phyloP scores from a whole-genome alignment of 2,888 invertebrate genomes.

The Trissolcus brochymenae region DNA sequence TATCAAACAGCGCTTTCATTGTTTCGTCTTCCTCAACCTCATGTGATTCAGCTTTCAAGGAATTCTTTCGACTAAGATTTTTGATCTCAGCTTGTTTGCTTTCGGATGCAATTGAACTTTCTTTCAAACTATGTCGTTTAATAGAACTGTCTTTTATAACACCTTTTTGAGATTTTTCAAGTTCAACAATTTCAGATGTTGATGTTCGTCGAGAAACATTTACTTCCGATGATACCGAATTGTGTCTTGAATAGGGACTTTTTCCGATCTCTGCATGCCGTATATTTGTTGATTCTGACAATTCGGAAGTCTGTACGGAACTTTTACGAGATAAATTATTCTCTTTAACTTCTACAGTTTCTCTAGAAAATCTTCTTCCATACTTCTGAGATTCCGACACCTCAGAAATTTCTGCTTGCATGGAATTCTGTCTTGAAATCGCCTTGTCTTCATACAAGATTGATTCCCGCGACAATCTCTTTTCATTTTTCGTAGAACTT shows the following conservation, averaged over 20 bases:
- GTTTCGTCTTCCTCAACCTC: conserved; percentile 80
- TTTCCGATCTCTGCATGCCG: conserved; percentile 54
- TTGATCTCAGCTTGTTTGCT: conserved; percentile 35
- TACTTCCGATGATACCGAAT: conserved; percentile 36
- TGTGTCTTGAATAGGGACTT: conserved; percentile 52
- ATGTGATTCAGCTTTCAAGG: conserved; percentile 61
- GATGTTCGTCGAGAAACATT: conserved; percentile 53
- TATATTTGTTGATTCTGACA: conserved; percentile 9
- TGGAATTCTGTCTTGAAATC: conserved; percentile 53
- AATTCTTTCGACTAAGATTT: conserved; percentile 55
- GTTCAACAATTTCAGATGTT: conserved; percentile 47
- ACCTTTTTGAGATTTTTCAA: conserved; percentile 58
- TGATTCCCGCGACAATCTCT: conserved; percentile 38
- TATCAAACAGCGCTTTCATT: conserved; percentile 81
- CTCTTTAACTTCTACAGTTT: conserved; percentile 33
- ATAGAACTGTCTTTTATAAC: conserved; percentile 54
- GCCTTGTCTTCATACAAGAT: conserved; percentile 21
- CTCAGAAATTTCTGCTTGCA: conserved; percentile 29
- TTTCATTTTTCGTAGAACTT: conserved; percentile 32
- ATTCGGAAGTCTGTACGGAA: conserved; percentile 28
- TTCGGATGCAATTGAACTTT: conserved; percentile 61
- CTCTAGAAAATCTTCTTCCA: conserved; percentile 35
- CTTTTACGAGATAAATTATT: conserved; percentile 36
- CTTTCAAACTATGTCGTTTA: conserved; percentile 58
- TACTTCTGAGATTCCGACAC: conserved; percentile 23